These are phyloP conservation scores for Onychorhynchus coronatus DNA, from an alignment of 2,113 vertebrate species.

Conservation along the genomic window DNA sequence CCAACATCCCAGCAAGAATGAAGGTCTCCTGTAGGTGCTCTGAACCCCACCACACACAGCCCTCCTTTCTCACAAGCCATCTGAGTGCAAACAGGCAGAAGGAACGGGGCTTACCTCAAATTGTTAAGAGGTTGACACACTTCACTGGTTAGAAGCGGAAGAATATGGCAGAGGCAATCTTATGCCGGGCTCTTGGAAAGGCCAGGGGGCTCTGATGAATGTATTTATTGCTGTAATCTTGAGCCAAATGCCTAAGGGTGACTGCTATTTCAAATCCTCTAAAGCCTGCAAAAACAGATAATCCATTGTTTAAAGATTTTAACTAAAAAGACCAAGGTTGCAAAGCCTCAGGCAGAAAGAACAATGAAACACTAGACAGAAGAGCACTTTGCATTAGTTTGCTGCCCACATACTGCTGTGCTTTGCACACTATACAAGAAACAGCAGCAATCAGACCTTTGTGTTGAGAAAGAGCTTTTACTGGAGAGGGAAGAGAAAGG, in stretches of 20 bases:
- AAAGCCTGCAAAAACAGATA: slow-evolving; percentile 57
- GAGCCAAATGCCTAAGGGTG: slow-evolving; percentile 45
- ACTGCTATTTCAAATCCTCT: slow-evolving; percentile 52
- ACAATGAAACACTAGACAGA: slow-evolving; percentile 18
- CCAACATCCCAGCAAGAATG: neutral
- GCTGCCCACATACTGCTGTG: neutral
- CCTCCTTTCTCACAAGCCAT: neutral
- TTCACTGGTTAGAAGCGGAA: neutral
- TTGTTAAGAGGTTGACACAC: neutral
- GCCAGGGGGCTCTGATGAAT: neutral
- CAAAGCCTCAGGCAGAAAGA: slow-evolving; percentile 45
- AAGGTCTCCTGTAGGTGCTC: neutral
- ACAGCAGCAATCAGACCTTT: neutral
- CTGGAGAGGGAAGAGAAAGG: neutral
- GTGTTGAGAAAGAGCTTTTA: neutral
- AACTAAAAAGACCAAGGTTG: slow-evolving; percentile 40
- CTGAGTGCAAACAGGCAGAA: neutral
- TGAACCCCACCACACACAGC: neutral
- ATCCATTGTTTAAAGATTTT: slow-evolving; percentile 63
- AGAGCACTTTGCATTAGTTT: slow-evolving; percentile 7
- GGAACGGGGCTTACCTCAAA: neutral
- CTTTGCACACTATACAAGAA: neutral
- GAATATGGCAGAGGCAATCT: neutral
- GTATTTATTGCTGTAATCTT: slow-evolving; percentile 45
- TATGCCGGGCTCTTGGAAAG: neutral